Evolutionary conservation across 2,797 vertebrate genomes (phyloP).

Genomic region (Graptemys geographica): DNA sequence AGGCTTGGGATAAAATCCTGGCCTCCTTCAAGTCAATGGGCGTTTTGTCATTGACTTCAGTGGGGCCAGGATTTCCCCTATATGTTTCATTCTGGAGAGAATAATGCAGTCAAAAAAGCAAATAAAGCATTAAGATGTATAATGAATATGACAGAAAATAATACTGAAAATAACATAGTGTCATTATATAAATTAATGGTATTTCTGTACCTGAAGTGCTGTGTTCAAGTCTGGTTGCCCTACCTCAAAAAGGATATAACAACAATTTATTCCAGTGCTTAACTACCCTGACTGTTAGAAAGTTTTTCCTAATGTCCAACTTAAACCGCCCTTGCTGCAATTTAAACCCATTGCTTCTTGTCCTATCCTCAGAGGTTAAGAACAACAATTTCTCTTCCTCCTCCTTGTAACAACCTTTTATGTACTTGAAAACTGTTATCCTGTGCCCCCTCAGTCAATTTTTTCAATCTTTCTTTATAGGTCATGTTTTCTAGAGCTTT

Average conservation of each 20-base stretch:
- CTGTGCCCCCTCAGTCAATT: not conserved
- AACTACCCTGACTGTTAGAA: not conserved
- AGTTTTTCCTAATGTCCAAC: not conserved
- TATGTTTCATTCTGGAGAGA: not conserved
- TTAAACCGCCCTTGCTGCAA: not conserved
- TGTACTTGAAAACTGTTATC: not conserved
- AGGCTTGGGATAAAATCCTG: not conserved
- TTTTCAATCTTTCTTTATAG: not conserved
- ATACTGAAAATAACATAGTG: not conserved
- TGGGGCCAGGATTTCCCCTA: not conserved
- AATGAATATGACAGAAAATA: not conserved
- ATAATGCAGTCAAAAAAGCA: not conserved
- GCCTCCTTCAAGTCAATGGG: not conserved
- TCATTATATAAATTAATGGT: not conserved
- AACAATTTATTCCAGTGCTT: not conserved
- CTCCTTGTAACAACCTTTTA: not conserved
- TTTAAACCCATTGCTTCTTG: not conserved
- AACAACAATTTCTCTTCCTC: not conserved
- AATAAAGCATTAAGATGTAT: not conserved
- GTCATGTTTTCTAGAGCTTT: not conserved
- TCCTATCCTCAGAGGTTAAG: not conserved
- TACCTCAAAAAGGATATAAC: not conserved
- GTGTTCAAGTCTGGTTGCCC: not conserved
- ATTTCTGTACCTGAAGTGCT: not conserved
- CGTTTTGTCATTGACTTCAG: not conserved